Evolutionary conservation across 2,888 invertebrate genomes (phyloP).

Genomic region (Lasioglossum pauxillum): DNA sequence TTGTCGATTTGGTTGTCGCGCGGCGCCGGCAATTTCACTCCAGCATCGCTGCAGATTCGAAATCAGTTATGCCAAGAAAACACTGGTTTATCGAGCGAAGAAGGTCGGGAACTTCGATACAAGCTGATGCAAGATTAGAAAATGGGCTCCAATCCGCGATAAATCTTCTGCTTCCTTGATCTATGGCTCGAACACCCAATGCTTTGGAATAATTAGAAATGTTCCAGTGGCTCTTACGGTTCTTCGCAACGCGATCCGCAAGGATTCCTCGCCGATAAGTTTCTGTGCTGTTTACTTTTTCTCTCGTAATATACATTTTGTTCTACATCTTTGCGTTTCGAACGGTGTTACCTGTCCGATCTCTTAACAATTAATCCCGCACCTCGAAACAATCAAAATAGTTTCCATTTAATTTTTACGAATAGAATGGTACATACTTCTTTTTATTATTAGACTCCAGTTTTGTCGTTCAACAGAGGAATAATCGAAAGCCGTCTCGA

Average conservation of each 20-base stretch:
- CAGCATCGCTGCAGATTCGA: background rate
- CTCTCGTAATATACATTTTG: background rate
- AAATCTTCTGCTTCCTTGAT: background rate
- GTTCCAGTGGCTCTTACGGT: background rate
- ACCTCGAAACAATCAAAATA: background rate
- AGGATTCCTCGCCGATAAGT: background rate
- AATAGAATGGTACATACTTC: background rate
- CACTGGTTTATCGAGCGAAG: background rate
- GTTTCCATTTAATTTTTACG: background rate
- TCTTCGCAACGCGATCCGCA: background rate
- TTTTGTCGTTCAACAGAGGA: background rate
- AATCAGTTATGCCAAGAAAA: background rate
- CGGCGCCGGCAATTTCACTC: conserved; percentile 13
- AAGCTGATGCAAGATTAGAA: background rate
- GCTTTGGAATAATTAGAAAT: background rate
- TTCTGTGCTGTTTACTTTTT: background rate
- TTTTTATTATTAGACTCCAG: background rate
- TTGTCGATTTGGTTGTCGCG: conserved; percentile 30
- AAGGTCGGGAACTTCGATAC: background rate
- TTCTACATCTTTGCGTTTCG: background rate
- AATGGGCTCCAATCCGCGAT: background rate
- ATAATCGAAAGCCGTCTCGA: conserved; percentile 30
- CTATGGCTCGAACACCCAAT: background rate
- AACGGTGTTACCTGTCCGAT: background rate
- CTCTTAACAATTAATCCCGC: too few species aligned